Conservation (phyloP, 92 coral and sea anemone species). For the Zoanthus gigantus region DNA sequence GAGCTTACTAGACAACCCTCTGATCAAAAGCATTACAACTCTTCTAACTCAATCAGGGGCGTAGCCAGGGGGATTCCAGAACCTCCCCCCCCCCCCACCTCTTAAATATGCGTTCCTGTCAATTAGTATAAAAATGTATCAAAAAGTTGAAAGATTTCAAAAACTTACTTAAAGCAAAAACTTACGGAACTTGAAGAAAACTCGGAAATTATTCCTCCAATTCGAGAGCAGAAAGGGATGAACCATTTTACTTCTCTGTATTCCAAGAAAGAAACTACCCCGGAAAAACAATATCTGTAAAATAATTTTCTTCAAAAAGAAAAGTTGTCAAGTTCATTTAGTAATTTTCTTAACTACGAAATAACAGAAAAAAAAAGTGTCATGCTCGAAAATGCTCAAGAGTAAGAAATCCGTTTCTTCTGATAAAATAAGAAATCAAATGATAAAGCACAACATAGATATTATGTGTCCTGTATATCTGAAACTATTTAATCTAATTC, state of each 20-base stretch:
- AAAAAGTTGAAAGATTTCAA: too few species aligned
- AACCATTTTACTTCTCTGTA: constrained; percentile 18
- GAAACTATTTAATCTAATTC: constrained; percentile 38
- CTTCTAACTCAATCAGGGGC: constrained; percentile 27
- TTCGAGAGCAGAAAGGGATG: constrained; percentile 30
- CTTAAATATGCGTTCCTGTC: too few species aligned
- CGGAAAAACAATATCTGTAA: constrained; percentile 1
- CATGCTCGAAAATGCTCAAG: constrained; percentile 26
- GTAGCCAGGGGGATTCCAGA: too few species aligned
- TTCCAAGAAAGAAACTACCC: constrained; percentile 18
- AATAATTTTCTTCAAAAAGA: not conserved
- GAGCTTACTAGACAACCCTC: constrained; percentile 38
- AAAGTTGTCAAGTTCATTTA: not conserved
- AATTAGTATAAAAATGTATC: too few species aligned
- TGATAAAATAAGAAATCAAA: constrained; percentile 36
- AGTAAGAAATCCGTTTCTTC: not conserved
- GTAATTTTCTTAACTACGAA: not conserved
- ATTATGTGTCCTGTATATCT: constrained; percentile 19
- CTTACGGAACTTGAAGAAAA: constrained; percentile 32
- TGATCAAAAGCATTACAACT: constrained; percentile 29
- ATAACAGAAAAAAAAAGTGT: constrained; percentile 6
- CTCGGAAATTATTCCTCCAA: not conserved
- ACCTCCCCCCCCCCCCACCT: too few species aligned
- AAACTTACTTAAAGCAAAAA: constrained; percentile 9
- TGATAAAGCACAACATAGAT: constrained; percentile 41